Evolutionary conservation across 1,140 invertebrate genomes (phyloP), one percentile per base, ranked within the genome.

Genomic region (Drosophila pectinifera): DNA sequence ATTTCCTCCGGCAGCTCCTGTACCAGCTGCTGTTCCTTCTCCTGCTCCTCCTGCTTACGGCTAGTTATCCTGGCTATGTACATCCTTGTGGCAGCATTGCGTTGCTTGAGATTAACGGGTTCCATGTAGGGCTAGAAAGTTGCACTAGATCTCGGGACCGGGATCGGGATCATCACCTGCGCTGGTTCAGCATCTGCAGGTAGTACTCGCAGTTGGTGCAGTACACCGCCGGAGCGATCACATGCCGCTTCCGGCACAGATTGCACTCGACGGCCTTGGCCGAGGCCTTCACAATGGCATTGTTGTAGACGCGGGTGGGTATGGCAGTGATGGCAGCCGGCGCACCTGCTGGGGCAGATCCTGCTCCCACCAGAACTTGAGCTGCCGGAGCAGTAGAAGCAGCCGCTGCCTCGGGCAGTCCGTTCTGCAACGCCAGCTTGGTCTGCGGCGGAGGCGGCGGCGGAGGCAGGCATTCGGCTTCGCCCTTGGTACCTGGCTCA

Each of bases 121-220:
- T 82, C 80, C 67, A 73, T 67, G 78, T 77, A 85, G 53, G 46
- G 31, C 43, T 81, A 74, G 67, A 73, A 38, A 56, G 67, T 73
- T 61, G 46, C 68, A 73, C 39, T 61, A 54, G 68, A 61, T 51
- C 49, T 18, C 36, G 18, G 48, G 31, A 61, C 13, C 18, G 16
- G 24, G 13, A 14, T 51, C 41, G 24, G 6, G 46, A 26, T 28
- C 31, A 86, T 84, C 86, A 92, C 75, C 91, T 89, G 34, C 91
- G 79, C 65, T 86, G 91, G 49, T 92, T 92, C 4, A 92, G 80
- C 91, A 92, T 92, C 67, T 97, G 97, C 96, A 98, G 96, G 84
- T 98, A 98, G 93, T 96, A 97, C 86, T 97, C 96, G 92, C 97
- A 98, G 91, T 98, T 97, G 14, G 95, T 94, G 92, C 97, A 98